These are phyloP conservation scores for Strigops habroptila DNA, from an alignment of 2,113 vertebrate species.

Conservation along the genomic window DNA sequence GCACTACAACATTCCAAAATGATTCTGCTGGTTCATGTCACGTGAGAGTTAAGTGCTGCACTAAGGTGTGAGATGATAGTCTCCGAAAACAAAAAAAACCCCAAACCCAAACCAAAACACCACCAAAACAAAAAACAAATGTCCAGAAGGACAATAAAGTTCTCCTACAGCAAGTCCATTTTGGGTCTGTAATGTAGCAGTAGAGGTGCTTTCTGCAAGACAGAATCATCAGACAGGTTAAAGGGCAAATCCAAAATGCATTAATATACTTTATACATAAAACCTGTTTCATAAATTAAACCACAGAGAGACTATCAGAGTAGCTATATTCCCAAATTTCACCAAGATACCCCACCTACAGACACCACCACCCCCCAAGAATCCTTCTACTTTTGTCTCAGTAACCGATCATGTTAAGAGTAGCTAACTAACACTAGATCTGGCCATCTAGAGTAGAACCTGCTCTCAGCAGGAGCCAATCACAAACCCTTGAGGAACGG, in stretches of 20 bases:
- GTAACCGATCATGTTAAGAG: neutral
- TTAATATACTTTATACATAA: neutral
- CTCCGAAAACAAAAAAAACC: slow-evolving; percentile 85
- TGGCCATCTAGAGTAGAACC: neutral
- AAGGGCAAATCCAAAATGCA: neutral
- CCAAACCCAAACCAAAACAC: too few species aligned
- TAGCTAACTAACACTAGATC: neutral
- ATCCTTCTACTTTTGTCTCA: neutral
- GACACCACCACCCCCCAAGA: neutral
- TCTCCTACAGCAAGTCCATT: slow-evolving; percentile 94
- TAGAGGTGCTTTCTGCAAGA: slow-evolving; percentile 91
- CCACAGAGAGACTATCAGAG: neutral
- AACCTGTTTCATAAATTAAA: neutral
- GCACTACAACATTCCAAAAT: slow-evolving; percentile 43
- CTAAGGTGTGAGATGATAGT: slow-evolving; percentile 75
- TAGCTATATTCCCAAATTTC: neutral
- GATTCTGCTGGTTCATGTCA: slow-evolving; percentile 73
- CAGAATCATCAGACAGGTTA: neutral
- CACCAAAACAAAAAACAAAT: neutral
- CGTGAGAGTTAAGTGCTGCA: slow-evolving; percentile 65
- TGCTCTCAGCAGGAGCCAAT: neutral
- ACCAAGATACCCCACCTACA: neutral
- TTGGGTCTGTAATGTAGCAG: slow-evolving; percentile 98
- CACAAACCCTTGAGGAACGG: neutral
- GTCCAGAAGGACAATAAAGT: slow-evolving; percentile 70